Percentiles rank a stretch among this genome's conserved stretches.
Conservation (phyloP, 2,888 invertebrate genomes). For the Atherix ibis region DNA sequence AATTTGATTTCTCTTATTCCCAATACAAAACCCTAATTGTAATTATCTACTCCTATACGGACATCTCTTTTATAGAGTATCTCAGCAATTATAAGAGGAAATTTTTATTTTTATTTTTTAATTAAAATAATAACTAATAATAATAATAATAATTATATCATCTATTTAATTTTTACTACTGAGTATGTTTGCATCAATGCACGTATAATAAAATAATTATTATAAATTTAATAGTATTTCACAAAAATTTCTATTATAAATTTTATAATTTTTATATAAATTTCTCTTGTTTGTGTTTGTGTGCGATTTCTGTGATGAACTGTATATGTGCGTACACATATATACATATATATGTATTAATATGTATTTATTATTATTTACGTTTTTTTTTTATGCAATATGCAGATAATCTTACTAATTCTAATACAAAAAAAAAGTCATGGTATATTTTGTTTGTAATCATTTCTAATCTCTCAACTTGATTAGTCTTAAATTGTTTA, state of each 20-base stretch:
- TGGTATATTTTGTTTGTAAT: too few species aligned
- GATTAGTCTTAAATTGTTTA: too few species aligned
- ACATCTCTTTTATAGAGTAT: not conserved
- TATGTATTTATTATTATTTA: not conserved
- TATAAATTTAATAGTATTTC: too few species aligned
- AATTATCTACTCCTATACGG: too few species aligned
- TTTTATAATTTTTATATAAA: not conserved
- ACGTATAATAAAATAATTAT: too few species aligned
- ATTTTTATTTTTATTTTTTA: not conserved
- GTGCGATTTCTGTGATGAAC: constrained; percentile 1
- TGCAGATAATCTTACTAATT: too few species aligned
- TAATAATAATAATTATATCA: constrained; percentile 7
- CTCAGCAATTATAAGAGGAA: not conserved
- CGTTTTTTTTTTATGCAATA: too few species aligned
- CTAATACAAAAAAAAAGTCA: too few species aligned
- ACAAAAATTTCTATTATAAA: too few species aligned
- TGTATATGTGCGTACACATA: not conserved
- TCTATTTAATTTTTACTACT: constrained; percentile 2
- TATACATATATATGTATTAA: not conserved
- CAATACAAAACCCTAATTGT: too few species aligned
- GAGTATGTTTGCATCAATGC: constrained; percentile 1
- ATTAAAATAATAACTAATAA: constrained; percentile 6
- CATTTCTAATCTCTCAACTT: too few species aligned
- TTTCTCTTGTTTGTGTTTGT: not conserved
- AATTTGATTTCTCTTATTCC: too few species aligned